Conservation (phyloP, 1,140 invertebrate genomes). For the Myzus persicae region DNA sequence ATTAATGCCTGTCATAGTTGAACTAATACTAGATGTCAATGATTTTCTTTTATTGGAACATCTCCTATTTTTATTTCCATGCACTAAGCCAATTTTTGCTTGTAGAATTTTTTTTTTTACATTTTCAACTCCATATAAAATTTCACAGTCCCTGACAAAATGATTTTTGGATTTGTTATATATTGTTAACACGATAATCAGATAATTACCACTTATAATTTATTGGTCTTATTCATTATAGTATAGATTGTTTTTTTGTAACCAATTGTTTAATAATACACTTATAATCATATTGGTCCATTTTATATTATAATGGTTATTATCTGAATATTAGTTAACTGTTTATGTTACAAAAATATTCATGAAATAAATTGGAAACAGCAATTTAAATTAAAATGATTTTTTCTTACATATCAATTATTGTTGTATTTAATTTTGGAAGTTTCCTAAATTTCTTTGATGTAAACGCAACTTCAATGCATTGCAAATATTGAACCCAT, state of each 20-base stretch:
- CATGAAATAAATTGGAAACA: background rate
- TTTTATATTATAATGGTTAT: background rate
- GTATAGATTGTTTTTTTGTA: background rate
- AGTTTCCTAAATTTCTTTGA: slow-evolving; percentile 40
- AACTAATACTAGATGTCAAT: background rate
- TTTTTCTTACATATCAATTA: slow-evolving; percentile 25
- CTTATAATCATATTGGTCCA: background rate
- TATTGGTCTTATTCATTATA: background rate
- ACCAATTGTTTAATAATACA: background rate
- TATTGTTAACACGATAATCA: background rate
- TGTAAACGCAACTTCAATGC: slow-evolving; percentile 46
- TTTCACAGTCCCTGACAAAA: background rate
- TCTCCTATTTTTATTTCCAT: background rate
- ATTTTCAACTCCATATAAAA: slow-evolving; percentile 38
- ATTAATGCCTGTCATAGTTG: background rate
- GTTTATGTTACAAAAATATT: background rate
- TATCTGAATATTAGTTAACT: background rate
- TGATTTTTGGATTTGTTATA: background rate
- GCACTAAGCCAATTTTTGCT: background rate
- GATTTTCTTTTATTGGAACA: slow-evolving; percentile 30
- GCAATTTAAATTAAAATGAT: background rate
- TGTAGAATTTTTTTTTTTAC: background rate
- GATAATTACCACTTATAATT: background rate
- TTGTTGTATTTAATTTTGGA: slow-evolving; percentile 38
- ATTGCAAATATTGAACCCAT: slow-evolving; percentile 56